Evolutionary conservation across 2,888 invertebrate genomes (phyloP).

Genomic region (Lithophane leautieri): DNA sequence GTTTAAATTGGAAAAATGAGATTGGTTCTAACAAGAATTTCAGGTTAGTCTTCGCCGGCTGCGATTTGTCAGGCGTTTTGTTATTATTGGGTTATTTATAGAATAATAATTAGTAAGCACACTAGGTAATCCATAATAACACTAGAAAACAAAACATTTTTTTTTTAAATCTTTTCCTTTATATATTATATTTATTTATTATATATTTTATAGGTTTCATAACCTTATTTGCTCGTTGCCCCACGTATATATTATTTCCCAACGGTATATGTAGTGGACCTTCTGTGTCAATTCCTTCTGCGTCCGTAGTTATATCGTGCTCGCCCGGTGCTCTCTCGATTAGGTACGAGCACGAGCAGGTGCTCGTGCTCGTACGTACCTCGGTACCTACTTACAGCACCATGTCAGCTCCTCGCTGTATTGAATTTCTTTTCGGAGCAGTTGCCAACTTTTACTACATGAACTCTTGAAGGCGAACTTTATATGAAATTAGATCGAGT

Average conservation of each 20-base stretch:
- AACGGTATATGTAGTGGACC: not conserved
- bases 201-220: no score
- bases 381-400: constrained; percentile 27
- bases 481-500: constrained; percentile 30
- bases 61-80: not conserved
- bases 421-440: constrained; percentile 53
- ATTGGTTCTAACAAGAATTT: not conserved
- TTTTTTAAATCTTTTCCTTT: not conserved
- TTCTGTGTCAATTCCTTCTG: constrained; percentile 24
- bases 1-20: not conserved
- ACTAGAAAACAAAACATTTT: not conserved
- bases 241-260: not conserved
- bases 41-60: not conserved
- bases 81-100: not conserved
- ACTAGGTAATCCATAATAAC: not conserved
- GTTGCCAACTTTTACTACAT: constrained; percentile 54
- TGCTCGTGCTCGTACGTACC: constrained; percentile 27
- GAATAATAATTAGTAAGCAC: not conserved
- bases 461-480: constrained; percentile 29
- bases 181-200: no score
- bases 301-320: constrained; percentile 34
- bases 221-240: not conserved
- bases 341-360: no score
- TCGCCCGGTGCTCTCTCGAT: constrained; percentile 44
- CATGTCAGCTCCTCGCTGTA: constrained; percentile 54